Evolutionary conservation across 2,888 invertebrate species (phyloP).

Genomic region (Melanophora roralis): DNA sequence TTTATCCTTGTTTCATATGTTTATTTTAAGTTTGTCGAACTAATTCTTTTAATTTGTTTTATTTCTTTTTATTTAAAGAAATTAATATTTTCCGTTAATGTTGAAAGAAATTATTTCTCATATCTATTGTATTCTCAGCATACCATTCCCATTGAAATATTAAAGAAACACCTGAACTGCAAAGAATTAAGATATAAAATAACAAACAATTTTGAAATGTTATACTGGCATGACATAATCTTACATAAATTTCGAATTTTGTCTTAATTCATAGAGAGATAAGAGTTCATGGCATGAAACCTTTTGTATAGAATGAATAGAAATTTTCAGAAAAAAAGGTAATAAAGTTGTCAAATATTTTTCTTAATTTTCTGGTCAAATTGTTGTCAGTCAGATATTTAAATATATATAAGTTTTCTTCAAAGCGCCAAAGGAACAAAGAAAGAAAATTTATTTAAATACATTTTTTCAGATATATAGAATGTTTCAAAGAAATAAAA

Average conservation of each 20-base stretch:
- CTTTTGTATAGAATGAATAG: neutral
- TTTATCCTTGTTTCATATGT: too few species aligned
- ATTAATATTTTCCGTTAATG: too few species aligned
- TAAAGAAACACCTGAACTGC: conserved; percentile 15
- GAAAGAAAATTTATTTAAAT: too few species aligned
- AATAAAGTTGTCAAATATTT: conserved; percentile 7
- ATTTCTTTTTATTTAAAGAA: too few species aligned
- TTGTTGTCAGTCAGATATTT: neutral
- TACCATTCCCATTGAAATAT: neutral
- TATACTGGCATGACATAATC: too few species aligned
- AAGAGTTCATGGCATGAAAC: neutral
- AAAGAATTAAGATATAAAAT: conserved; percentile 12
- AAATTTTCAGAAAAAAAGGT: neutral
- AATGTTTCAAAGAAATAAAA: too few species aligned
- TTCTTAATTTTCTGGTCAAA: neutral
- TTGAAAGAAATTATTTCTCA: neutral
- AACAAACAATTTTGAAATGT: too few species aligned
- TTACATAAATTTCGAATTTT: neutral
- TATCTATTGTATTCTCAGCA: neutral
- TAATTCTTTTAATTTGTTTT: too few species aligned
- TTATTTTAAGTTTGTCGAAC: too few species aligned
- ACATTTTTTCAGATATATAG: too few species aligned
- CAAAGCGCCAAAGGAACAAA: too few species aligned
- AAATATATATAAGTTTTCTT: too few species aligned
- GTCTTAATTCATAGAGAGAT: conserved; percentile 7